A percentile compares a stretch with the other conserved stretches of the same genome.
Evolutionary conservation across 2,113 vertebrate species (phyloP).

Genomic region (Arenaria interpres): DNA sequence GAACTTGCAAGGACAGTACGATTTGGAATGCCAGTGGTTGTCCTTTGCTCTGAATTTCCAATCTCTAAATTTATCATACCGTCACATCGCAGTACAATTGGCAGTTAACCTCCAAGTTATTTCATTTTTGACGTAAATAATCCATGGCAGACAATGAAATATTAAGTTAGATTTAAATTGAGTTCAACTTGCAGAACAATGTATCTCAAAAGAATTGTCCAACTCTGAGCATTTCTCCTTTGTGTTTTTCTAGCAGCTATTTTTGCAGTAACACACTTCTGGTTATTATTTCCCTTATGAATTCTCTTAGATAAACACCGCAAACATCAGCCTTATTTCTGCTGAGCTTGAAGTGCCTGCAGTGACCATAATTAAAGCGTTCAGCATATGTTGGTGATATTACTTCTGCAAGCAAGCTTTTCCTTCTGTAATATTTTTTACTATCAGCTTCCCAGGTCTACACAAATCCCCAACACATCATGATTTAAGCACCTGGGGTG

Average conservation of each 20-base stretch:
- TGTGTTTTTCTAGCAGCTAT: background rate
- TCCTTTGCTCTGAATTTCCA: background rate
- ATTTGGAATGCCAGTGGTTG: background rate
- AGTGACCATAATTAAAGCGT: background rate
- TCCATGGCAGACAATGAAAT: background rate
- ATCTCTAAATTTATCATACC: background rate
- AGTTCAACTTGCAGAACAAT: background rate
- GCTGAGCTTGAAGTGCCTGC: background rate
- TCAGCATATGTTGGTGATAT: fast-evolving
- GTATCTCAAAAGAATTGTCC: background rate
- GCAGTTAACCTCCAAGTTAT: background rate
- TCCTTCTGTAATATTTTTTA: background rate
- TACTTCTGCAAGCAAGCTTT: background rate
- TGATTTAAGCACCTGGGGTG: background rate
- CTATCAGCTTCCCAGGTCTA: background rate
- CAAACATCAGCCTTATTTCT: background rate
- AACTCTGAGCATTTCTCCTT: background rate
- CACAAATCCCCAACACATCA: background rate
- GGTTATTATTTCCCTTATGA: background rate
- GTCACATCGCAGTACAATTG: background rate
- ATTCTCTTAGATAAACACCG: background rate
- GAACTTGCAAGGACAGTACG: background rate
- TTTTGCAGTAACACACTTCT: background rate
- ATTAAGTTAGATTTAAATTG: background rate
- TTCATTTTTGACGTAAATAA: background rate